A percentile compares a stretch with the other conserved stretches of the same genome.
These are phyloP conservation scores for Hirundo rustica DNA, from an alignment of 2,797 vertebrate species.

Conservation along the genomic window DNA sequence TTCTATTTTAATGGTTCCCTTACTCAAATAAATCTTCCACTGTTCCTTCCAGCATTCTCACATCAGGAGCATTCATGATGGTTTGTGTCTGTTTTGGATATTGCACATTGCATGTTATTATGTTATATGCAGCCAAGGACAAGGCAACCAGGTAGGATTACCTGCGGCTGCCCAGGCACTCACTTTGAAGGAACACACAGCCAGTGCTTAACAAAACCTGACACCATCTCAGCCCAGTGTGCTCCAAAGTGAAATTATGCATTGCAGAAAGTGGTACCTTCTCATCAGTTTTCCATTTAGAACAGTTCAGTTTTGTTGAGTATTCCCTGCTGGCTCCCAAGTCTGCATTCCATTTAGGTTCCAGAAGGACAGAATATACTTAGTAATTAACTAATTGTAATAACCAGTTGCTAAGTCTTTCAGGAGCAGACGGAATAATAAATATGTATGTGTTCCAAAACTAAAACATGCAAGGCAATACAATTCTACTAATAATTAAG, in stretches of 20 bases:
- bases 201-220: background rate
- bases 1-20: accelerated
- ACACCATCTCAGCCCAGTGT: background rate
- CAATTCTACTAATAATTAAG: slow-evolving; percentile 6
- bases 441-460: slow-evolving; percentile 43
- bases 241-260: background rate
- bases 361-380: slow-evolving; percentile 19
- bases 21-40: background rate
- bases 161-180: background rate
- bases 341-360: background rate
- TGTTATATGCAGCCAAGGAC: background rate
- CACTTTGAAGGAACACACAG: background rate
- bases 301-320: background rate
- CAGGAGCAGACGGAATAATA: slow-evolving; percentile 22
- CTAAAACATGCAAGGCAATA: background rate
- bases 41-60: background rate
- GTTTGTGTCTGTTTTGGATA: background rate
- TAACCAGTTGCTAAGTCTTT: slow-evolving; percentile 17
- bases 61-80: background rate
- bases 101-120: accelerated
- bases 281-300: background rate
- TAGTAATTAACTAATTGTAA: slow-evolving; percentile 18
- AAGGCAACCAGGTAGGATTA: background rate
- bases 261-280: background rate
- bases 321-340: background rate